Evolutionary conservation across 2,797 vertebrate genomes (phyloP).

Genomic region (Nothura maculosa): DNA sequence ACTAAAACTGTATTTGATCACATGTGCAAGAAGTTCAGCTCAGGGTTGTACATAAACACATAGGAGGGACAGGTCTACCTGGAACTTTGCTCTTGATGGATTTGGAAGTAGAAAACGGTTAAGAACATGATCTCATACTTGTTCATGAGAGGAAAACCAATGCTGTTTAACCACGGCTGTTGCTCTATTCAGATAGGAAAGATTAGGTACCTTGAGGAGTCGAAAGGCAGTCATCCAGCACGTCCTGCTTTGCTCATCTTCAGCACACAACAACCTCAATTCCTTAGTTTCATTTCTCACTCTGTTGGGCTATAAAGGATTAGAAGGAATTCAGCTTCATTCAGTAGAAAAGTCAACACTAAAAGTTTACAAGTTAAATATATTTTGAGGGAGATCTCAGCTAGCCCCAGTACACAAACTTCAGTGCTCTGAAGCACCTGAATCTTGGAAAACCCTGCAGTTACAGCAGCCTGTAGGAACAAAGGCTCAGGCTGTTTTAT

Average conservation of each 20-base stretch:
- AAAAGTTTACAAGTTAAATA: background rate
- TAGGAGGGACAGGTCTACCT: background rate
- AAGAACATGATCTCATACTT: background rate
- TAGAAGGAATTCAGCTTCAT: background rate
- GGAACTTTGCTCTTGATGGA: background rate
- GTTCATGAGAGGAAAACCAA: background rate
- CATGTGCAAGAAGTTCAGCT: background rate
- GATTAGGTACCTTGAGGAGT: constrained; percentile 90
- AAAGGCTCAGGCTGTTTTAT: background rate
- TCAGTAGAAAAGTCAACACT: background rate
- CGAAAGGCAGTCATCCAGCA: constrained; percentile 98
- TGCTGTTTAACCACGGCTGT: background rate
- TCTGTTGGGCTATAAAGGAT: constrained; percentile 89
- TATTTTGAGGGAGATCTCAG: background rate
- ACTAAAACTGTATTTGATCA: background rate
- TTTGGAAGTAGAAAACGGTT: background rate
- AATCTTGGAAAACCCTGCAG: background rate
- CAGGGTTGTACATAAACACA: background rate
- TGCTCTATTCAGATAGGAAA: background rate
- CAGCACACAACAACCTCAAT: constrained; percentile 93
- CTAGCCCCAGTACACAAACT: background rate
- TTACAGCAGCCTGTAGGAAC: background rate
- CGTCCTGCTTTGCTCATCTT: constrained; percentile 93
- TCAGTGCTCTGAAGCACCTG: background rate
- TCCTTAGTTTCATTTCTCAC: constrained; percentile 92